Conservation (phyloP, 2,888 invertebrate genomes). For the Ommatoiulus sabulosus region DNA sequence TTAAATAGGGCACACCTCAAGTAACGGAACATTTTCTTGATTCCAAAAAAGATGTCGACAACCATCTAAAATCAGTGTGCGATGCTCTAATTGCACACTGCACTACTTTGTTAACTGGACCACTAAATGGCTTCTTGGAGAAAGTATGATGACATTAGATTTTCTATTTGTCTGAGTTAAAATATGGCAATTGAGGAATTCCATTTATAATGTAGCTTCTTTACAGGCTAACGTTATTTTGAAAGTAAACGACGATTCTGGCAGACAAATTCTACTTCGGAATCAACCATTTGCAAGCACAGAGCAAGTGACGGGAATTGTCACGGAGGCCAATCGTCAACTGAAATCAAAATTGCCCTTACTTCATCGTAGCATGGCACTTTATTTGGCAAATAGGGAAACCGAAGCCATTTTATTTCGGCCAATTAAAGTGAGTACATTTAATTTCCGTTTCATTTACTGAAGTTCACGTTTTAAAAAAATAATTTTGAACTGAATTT, state of each 20-base stretch:
- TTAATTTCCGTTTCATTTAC: background rate
- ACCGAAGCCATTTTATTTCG: conserved; percentile 97
- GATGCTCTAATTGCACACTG: conserved; percentile 87
- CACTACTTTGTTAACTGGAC: conserved; percentile 81
- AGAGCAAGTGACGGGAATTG: conserved; percentile 78
- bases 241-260: conserved; percentile 66
- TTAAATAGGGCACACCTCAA: conserved; percentile 92
- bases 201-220: conserved; percentile 49
- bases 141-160: conserved; percentile 72
- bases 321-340: conserved; percentile 81
- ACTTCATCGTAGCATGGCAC: conserved; percentile 89
- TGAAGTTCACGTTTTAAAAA: background rate
- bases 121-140: conserved; percentile 79
- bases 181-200: conserved; percentile 28
- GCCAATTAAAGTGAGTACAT: conserved; percentile 81
- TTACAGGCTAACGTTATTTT: conserved; percentile 66
- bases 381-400: conserved; percentile 95
- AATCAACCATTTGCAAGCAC: conserved; percentile 77
- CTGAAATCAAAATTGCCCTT: conserved; percentile 84
- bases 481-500: background rate
- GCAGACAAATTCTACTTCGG: conserved; percentile 66
- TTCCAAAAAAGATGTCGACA: conserved; percentile 95
- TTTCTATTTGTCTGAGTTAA: background rate
- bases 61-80: conserved; percentile 88
- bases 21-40: conserved; percentile 93